Evolutionary conservation across 2,888 invertebrate species (phyloP).

Genomic region (Agonum fuliginosum): DNA sequence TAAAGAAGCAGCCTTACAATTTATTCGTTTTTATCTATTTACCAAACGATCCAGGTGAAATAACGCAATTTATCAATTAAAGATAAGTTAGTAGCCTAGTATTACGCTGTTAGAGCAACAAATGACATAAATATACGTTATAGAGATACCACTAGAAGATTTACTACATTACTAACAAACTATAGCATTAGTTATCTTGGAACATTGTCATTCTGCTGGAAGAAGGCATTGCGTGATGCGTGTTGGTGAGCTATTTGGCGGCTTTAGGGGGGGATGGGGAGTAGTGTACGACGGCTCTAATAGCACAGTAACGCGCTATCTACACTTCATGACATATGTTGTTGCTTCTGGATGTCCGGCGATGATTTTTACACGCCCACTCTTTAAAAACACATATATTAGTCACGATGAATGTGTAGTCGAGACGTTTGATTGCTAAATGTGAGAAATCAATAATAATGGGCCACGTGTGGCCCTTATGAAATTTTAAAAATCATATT

Average conservation of each 20-base stretch:
- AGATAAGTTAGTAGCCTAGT: constrained; percentile 13
- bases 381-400: constrained; percentile 52
- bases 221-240: constrained; percentile 14
- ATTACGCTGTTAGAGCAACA: constrained; percentile 19
- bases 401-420: too few species aligned
- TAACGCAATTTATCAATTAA: constrained; percentile 39
- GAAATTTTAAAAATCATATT: too few species aligned
- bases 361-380: constrained; percentile 42
- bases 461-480: too few species aligned
- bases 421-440: too few species aligned
- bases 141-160: constrained; percentile 19
- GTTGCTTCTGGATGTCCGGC: neutral
- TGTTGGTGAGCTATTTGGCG: constrained; percentile 31
- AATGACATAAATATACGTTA: constrained; percentile 40
- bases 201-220: neutral
- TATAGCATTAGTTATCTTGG: too few species aligned
- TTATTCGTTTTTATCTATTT: constrained; percentile 8
- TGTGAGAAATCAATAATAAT: too few species aligned
- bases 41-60: neutral
- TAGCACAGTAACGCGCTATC: constrained; percentile 33
- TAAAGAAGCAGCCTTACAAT: neutral
- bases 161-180: constrained; percentile 5
- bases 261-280: neutral
- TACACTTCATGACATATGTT: constrained; percentile 46
- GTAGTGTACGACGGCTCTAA: neutral